Base-by-base conservation (phyloP, 1,140 invertebrate species). In the Drosophila lowei region DNA sequence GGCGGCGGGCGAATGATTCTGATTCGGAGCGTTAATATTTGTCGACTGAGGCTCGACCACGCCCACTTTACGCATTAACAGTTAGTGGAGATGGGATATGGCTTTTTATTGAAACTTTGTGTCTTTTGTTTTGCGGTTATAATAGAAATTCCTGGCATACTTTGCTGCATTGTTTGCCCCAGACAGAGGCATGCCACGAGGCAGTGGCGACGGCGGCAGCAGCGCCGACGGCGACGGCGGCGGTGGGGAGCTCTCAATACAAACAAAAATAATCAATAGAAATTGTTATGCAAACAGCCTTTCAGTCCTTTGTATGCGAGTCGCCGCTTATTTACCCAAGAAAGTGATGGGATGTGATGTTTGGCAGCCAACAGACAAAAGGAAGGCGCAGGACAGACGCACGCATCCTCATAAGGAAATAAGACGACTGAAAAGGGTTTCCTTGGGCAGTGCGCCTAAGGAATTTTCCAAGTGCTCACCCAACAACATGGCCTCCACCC, bases 191-290 rank as follows among this genome's bases (percentile, higher is more conserved):
- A 21, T 7, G 15, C 11, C 34, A 38, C 11, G 34, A 38, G 34
- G 34, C 34, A 38, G 11, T 38, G 11, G 11, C 11, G 34, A 16
- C 1, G 30, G 47, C 3, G 18, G 54, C n/a, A n/a, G n/a, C n/a
- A n/a, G n/a, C n/a, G n/a, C n/a, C 9, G 30, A 13, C 1, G 30
- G 47, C 7, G 15, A 49, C 23, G 38, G 47, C 49, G 46, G 61
- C 59, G 30, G 30, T 8, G 30, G 30, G 30, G 30, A 9, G 7
- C 30, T 9, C 34, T 71, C 64, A 84, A 77, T 68, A 66, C 75
- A 84, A 79, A 84, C 72, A 77, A 81, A 81, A 80, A 80, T 81
- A 83, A 86, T 84, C 79, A 84, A 84, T 84, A 77, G 80, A 76
- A 83, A 85, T 76, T 84, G 80, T 74, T 84, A 77, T 84, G 81